Conservation (phyloP, 2,113 vertebrate species). For the Menidia beryllina region DNA sequence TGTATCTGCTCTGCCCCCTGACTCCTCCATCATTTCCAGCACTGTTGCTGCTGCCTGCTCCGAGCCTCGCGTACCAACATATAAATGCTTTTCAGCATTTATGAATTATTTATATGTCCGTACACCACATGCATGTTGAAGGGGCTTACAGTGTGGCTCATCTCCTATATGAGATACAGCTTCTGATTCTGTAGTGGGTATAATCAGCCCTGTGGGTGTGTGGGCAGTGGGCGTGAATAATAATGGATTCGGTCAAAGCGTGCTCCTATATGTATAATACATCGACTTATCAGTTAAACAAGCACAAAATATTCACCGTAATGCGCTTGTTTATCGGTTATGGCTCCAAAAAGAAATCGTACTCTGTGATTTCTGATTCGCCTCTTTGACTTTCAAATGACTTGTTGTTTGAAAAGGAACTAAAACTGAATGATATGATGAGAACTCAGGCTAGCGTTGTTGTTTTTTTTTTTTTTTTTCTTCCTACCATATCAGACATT, state of each 20-base stretch:
- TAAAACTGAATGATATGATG: background rate
- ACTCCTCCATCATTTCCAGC: conserved; percentile 17
- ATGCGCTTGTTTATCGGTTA: background rate
- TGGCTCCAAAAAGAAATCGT: too few species aligned
- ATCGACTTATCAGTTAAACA: conserved; percentile 19
- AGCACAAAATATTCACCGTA: background rate
- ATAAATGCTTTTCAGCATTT: conserved; percentile 56
- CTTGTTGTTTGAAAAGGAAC: background rate
- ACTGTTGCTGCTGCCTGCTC: background rate
- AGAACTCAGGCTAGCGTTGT: too few species aligned
- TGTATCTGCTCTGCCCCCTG: background rate
- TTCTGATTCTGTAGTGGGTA: too few species aligned
- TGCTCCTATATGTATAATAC: conserved; percentile 27
- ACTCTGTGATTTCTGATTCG: background rate
- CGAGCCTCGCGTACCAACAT: too few species aligned
- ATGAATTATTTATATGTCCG: conserved; percentile 48
- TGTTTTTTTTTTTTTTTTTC: background rate
- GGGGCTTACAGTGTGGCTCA: background rate
- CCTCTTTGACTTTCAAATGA: background rate
- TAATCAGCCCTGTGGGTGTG: background rate
- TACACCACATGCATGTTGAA: conserved; percentile 34
- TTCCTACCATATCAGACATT: conserved; percentile 54
- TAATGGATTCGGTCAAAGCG: conserved; percentile 11
- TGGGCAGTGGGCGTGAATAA: background rate
- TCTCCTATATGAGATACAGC: background rate